Base-by-base conservation (phyloP, 2,113 vertebrate species). In the Saccopteryx bilineata region DNA sequence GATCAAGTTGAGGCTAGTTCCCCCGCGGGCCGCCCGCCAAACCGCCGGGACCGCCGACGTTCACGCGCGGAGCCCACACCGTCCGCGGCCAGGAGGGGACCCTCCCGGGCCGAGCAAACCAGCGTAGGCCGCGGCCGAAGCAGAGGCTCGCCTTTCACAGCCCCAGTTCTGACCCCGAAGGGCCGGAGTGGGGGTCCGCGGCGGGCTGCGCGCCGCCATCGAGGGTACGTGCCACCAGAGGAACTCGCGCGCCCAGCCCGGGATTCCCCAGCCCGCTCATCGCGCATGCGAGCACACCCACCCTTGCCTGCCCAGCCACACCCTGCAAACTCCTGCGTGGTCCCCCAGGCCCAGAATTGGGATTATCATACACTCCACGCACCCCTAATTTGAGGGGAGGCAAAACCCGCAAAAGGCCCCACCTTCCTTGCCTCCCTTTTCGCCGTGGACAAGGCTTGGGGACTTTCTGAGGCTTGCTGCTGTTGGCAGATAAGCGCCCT, bases 31-130 rank as follows among this genome's bases (percentile, higher is more conserved):
- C 88, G 24, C 33, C 31, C 63, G 97, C 98, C 97, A 98, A 94
- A 98, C 98, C 97, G 97, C 98, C 97, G 98, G 97, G 96, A 74
- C 94, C 94, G 95, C 96, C 89, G 96, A 95, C 31, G 63, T 91
- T 97, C 97, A 96, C 81, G 95, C 90, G 91, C 87, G 96, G 95
- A 83, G 93, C 94, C 96, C 97, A 96, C 76, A 91, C 95, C 81
- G 92, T 96, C 63, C 68, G 31, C 72, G 90, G 96, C 84, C 96
- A 86, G 48, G 11, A 7, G 11, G 33, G 31, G 15, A 4, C 66
- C 18, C 48, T 39, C 13, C 13, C 5, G 8, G 50, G 63, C 33
- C 0, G 33, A n/a, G 15, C 23, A 15, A 72, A 46, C 19, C 46
- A 7, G 54, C 21, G 48, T 28, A 2, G 7, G 71, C n/a, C 9